phyloP scores from a whole-genome alignment of 2,113 vertebrate species.

The Ceyx cyanopectus region DNA sequence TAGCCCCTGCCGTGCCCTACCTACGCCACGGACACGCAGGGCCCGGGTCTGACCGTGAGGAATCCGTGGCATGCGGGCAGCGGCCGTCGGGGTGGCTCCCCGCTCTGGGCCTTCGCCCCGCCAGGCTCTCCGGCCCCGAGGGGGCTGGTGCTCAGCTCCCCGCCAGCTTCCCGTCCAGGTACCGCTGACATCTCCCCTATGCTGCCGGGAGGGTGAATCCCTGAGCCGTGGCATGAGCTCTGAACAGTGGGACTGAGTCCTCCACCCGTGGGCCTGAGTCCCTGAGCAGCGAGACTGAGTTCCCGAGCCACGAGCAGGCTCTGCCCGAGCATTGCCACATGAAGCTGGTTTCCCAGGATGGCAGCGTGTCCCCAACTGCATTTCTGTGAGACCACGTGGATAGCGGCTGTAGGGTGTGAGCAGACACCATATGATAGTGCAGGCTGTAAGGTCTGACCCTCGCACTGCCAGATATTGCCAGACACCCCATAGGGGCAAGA shows the following conservation, averaged over 20 bases:
- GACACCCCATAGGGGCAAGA: accelerated
- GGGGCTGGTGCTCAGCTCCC: not conserved
- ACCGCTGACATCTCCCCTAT: not conserved
- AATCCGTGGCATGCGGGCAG: not conserved
- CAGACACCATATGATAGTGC: accelerated
- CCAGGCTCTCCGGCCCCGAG: too few relatives aligned
- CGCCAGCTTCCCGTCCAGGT: accelerated
- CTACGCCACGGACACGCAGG: not conserved
- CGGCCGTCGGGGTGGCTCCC: not conserved
- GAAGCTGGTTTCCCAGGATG: accelerated
- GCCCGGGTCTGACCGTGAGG: not conserved
- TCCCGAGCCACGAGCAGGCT: accelerated
- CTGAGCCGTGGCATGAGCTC: not conserved
- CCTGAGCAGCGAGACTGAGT: accelerated
- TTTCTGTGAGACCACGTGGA: accelerated
- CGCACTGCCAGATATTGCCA: not conserved
- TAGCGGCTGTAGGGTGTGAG: accelerated
- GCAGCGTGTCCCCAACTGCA: accelerated
- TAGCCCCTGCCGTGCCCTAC: not conserved
- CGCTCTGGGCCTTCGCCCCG: too few relatives aligned
- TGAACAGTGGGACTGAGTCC: accelerated
- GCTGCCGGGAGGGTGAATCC: too few relatives aligned
- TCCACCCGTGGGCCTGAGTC: accelerated
- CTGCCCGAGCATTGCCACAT: accelerated
- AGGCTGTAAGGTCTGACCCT: not conserved